These are phyloP conservation scores for Limnephilus marmoratus DNA, from an alignment of 2,888 invertebrate genomes.

Conservation along the genomic window DNA sequence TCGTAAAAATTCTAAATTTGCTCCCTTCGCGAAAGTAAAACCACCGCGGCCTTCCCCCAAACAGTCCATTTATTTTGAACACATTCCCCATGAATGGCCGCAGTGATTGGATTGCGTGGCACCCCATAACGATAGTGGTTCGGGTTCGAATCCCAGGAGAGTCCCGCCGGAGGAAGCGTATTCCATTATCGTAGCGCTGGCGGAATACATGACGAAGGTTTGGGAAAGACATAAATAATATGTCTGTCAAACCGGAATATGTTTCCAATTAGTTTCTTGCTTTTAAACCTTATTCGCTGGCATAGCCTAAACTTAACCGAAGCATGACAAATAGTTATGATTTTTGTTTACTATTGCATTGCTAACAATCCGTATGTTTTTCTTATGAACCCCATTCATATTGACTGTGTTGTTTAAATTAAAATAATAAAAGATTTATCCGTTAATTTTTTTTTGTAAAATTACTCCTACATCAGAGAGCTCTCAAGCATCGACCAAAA, in stretches of 20 bases:
- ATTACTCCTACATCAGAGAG: neutral
- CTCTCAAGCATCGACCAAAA: neutral
- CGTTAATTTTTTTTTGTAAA: neutral
- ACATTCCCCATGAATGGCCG: conserved; percentile 61
- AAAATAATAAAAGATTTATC: neutral
- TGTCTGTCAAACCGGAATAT: conserved; percentile 39
- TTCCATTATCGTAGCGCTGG: conserved; percentile 29
- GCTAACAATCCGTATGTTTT: neutral
- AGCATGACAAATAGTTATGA: neutral
- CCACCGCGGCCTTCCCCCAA: conserved; percentile 28
- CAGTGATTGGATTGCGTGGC: conserved; percentile 62
- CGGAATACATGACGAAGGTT: conserved; percentile 46
- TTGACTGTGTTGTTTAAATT: neutral
- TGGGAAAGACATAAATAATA: conserved; percentile 35
- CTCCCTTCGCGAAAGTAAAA: conserved; percentile 50
- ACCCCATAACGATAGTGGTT: conserved; percentile 8
- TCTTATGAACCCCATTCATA: neutral
- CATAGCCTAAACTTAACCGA: neutral
- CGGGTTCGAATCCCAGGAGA: conserved; percentile 38
- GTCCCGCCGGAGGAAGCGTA: conserved; percentile 19
- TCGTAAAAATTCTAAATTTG: conserved; percentile 57
- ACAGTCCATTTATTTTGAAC: conserved; percentile 60
- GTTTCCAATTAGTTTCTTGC: conserved; percentile 41
- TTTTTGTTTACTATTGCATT: neutral
- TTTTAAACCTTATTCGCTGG: conserved; percentile 23